phyloP scores from a whole-genome alignment of 2,113 vertebrate species.

The Oreochromis aureus region DNA sequence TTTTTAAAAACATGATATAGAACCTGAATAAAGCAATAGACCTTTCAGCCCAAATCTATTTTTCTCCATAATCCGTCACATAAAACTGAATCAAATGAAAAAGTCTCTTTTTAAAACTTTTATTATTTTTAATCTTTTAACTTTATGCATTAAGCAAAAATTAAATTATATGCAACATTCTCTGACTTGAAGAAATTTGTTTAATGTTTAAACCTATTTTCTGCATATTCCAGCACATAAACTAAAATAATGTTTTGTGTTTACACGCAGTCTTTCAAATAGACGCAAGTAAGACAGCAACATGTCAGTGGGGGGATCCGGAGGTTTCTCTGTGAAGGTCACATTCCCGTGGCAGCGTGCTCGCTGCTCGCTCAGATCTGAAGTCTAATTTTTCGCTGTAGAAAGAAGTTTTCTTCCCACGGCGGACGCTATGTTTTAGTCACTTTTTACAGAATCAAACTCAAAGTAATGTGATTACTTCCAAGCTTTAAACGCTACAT shows the following conservation, averaged over 20 bases:
- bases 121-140: background rate
- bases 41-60: background rate
- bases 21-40: background rate
- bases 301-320: background rate
- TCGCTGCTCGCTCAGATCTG: too few relatives aligned
- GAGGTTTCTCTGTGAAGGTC: background rate
- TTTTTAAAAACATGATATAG: fast-evolving
- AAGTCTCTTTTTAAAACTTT: background rate
- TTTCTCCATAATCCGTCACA: background rate
- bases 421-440: too few relatives aligned
- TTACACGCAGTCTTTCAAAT: background rate
- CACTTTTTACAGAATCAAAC: too few relatives aligned
- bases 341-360: too few relatives aligned
- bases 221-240: fast-evolving
- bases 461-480: too few relatives aligned
- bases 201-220: background rate
- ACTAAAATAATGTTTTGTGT: background rate
- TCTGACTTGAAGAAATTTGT: background rate
- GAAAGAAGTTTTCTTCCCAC: too few relatives aligned
- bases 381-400: too few relatives aligned
- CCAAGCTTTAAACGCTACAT: too few relatives aligned
- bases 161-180: fast-evolving
- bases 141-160: fast-evolving
- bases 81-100: background rate
- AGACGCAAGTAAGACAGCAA: background rate